Evolutionary conservation across 2,888 invertebrate species (phyloP).

Genomic region (Diarsia rubi): DNA sequence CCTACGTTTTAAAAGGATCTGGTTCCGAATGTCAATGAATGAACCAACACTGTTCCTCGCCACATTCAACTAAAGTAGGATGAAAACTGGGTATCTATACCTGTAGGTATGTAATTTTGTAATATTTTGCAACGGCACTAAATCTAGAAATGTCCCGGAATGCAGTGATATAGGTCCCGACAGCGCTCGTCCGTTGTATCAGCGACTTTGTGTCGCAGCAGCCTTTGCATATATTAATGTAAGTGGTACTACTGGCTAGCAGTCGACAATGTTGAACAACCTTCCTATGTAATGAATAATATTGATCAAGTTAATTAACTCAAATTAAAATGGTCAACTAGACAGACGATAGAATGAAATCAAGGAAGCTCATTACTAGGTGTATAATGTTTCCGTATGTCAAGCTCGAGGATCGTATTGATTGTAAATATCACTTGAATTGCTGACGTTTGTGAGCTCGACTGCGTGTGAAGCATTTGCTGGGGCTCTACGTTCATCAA

Average conservation of each 20-base stretch:
- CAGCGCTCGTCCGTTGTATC: neutral
- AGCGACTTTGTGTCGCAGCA: neutral
- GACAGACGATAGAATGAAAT: neutral
- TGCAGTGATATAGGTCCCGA: slow-evolving; percentile 25
- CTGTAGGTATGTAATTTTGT: slow-evolving; percentile 38
- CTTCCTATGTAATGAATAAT: neutral
- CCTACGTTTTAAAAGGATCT: neutral
- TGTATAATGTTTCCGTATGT: neutral
- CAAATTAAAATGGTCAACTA: neutral
- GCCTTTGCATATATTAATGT: neutral
- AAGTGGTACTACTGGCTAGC: neutral
- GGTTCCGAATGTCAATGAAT: neutral
- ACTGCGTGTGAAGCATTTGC: slow-evolving; percentile 8
- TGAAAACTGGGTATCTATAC: slow-evolving; percentile 1
- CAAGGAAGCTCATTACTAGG: neutral
- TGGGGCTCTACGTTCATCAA: neutral
- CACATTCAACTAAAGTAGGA: slow-evolving; percentile 20
- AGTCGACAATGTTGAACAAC: neutral
- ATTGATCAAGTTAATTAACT: neutral
- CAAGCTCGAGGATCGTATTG: slow-evolving; percentile 1
- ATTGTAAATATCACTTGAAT: slow-evolving; percentile 30
- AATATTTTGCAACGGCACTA: slow-evolving; percentile 64
- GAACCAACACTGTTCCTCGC: neutral
- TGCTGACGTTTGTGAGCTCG: neutral
- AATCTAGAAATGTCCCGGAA: slow-evolving; percentile 4